Evolutionary conservation across 1,140 invertebrate species (phyloP).

Genomic region (Whitmania pigra): DNA sequence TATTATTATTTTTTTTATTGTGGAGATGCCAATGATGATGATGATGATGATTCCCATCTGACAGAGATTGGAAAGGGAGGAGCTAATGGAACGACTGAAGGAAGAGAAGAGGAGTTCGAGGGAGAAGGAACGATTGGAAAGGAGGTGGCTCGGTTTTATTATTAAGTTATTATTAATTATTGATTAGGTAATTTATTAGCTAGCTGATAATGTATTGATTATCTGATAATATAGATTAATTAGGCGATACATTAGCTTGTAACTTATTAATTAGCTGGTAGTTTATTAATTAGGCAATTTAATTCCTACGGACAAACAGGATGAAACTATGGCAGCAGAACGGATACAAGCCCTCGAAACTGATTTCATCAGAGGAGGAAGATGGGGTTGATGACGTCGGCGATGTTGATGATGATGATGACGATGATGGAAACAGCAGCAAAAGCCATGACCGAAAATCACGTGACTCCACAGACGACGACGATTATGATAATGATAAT

Average conservation of each 20-base stretch:
- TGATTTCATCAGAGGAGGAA: constrained; percentile 25
- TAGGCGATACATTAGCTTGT: too few species aligned
- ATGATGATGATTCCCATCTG: not conserved
- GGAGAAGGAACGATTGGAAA: not conserved
- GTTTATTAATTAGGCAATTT: not conserved
- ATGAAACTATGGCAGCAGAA: constrained; percentile 36
- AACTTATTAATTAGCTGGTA: not conserved
- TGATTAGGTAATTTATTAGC: too few species aligned
- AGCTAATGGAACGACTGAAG: not conserved
- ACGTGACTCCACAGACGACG: constrained; percentile 15
- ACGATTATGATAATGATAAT: constrained; percentile 22
- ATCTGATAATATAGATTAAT: too few species aligned
- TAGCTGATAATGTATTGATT: not conserved
- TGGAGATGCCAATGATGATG: not conserved
- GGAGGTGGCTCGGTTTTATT: not conserved
- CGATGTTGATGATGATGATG: constrained; percentile 21
- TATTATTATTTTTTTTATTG: not conserved
- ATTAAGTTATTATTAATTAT: not conserved
- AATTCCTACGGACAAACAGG: constrained; percentile 26
- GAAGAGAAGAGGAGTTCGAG: not conserved
- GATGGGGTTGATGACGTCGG: constrained; percentile 21
- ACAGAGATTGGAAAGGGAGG: not conserved
- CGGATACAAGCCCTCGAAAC: constrained; percentile 31
- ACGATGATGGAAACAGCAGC: constrained; percentile 21
- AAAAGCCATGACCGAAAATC: too few species aligned